phyloP scores from a whole-genome alignment of 2,113 vertebrate genomes.

The Desmodus rotundus region DNA sequence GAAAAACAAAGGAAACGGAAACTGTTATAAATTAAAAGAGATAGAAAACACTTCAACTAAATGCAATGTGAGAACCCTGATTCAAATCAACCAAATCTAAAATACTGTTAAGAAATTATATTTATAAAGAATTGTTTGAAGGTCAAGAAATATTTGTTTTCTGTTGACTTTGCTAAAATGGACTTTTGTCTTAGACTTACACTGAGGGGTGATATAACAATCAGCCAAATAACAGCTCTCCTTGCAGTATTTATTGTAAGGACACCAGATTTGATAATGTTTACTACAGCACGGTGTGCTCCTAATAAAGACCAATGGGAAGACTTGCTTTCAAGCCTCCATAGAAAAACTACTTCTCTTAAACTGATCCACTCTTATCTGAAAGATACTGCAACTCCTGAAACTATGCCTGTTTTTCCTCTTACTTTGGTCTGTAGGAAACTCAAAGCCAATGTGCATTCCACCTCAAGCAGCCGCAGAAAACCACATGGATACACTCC shows the following conservation, averaged over 20 bases:
- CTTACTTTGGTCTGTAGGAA: slow-evolving; percentile 24
- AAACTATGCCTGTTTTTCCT: neutral
- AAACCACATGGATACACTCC: slow-evolving; percentile 1
- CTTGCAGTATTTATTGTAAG: neutral
- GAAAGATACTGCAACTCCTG: neutral
- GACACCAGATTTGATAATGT: neutral
- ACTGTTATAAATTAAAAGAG: neutral
- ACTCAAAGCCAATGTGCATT: slow-evolving; percentile 15
- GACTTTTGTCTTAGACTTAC: neutral
- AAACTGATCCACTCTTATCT: slow-evolving; percentile 5
- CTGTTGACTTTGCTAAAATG: neutral
- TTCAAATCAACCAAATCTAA: neutral
- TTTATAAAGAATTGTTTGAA: neutral
- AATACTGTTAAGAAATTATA: neutral
- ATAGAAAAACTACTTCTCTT: neutral
- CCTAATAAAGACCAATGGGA: neutral
- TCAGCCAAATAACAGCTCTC: neutral
- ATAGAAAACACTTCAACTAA: neutral
- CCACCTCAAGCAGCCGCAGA: neutral
- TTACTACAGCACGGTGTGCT: neutral
- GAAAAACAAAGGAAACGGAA: neutral
- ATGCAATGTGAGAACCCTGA: neutral
- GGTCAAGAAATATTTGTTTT: neutral
- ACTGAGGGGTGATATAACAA: neutral
- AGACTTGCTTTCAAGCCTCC: neutral